Percentiles rank a stretch among this genome's conserved stretches.
phyloP scores from a whole-genome alignment of 2,113 vertebrate species.

The Rousettus leschenaultii region DNA sequence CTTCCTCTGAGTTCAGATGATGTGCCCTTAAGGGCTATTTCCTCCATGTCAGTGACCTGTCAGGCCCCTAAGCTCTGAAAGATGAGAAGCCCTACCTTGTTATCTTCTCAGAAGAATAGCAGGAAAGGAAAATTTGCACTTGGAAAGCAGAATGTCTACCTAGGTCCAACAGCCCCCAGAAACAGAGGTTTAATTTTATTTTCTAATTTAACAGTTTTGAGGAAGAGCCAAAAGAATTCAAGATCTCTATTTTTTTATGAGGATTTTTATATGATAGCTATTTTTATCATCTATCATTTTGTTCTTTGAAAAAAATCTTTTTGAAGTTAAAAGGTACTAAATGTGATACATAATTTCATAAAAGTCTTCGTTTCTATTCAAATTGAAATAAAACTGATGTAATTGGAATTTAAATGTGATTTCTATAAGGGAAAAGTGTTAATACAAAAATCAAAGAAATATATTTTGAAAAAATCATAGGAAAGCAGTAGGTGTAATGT shows the following conservation, averaged over 20 bases:
- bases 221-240: conserved; percentile 48
- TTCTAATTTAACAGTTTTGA: conserved; percentile 15
- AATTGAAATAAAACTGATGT: conserved; percentile 54
- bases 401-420: conserved; percentile 38
- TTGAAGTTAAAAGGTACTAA: conserved; percentile 44
- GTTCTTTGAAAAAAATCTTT: conserved; percentile 12
- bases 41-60: background rate
- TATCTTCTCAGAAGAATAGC: background rate
- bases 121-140: background rate
- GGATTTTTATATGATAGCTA: conserved; percentile 8
- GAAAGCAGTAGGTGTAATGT: conserved; percentile 12
- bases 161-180: background rate
- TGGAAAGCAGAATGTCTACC: background rate
- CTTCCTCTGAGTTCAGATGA: background rate
- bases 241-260: conserved; percentile 5
- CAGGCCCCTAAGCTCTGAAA: background rate
- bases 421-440: conserved; percentile 31
- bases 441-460: conserved; percentile 29
- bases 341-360: conserved; percentile 44
- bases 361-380: conserved; percentile 57
- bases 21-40: background rate
- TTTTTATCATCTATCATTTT: conserved; percentile 18
- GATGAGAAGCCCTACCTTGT: background rate
- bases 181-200: background rate
- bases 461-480: conserved; percentile 25